Evolutionary conservation across 2,113 vertebrate species (phyloP).

Genomic region (Nycticebus coucang): DNA sequence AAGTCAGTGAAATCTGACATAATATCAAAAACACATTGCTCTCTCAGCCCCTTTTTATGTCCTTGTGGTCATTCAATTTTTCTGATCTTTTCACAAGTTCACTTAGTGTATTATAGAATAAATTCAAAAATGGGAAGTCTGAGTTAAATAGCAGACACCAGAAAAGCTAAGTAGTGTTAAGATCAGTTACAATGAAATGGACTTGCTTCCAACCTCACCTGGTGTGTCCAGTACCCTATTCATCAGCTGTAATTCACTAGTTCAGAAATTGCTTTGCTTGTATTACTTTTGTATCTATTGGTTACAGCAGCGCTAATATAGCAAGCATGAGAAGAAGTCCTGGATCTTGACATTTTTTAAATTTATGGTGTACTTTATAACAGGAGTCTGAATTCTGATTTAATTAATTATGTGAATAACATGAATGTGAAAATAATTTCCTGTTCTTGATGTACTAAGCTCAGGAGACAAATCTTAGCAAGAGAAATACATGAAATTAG

Average conservation of each 20-base stretch:
- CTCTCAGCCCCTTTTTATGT: background rate
- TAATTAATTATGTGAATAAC: constrained; percentile 75
- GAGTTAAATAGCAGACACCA: constrained; percentile 29
- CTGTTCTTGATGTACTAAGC: constrained; percentile 42
- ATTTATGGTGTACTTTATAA: constrained; percentile 54
- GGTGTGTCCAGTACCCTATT: background rate
- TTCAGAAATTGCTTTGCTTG: background rate
- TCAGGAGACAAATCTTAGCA: constrained; percentile 54
- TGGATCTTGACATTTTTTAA: constrained; percentile 61
- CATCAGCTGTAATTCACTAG: background rate
- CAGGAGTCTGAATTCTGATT: constrained; percentile 58
- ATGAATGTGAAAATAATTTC: constrained; percentile 69
- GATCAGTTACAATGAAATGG: background rate
- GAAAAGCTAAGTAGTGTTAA: constrained; percentile 45
- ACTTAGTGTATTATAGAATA: constrained; percentile 32
- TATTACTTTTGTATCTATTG: constrained; percentile 44
- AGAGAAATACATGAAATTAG: constrained; percentile 66
- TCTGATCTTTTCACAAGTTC: background rate
- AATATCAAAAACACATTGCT: background rate
- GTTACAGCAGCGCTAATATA: background rate
- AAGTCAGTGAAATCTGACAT: background rate
- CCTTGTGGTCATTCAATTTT: background rate
- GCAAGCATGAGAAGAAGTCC: background rate
- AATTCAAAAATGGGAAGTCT: constrained; percentile 32
- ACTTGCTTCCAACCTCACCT: background rate